Base-by-base conservation (phyloP, 2,113 vertebrate species). In the Shinisaurus crocodilurus region DNA sequence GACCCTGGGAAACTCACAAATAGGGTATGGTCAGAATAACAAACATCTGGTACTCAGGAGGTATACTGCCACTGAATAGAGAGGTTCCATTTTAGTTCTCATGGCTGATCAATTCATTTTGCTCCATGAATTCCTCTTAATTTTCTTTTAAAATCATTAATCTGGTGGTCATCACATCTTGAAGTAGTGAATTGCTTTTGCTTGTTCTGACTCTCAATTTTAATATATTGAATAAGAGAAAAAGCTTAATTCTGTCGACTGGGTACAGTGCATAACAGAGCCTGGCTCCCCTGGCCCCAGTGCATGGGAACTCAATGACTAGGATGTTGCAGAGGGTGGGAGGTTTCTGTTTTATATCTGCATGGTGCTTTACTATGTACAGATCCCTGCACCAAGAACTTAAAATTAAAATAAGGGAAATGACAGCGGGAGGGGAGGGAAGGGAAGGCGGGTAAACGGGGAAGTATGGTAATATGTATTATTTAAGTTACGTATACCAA, bases 11-110 rank as follows among this genome's bases (percentile, higher is more conserved):
- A 87, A 37, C 54, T 57, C 70, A 37, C 7, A 63, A 43, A 87
- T 48, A 82, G n/a, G 37, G 25, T 6, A 6, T 81, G 45, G 43
- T 57, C 5, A 40, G 45, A n/a, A 50, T 34, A 43, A 48, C 4
- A 40, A 25, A 32, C 27, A 13, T 50, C 20, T 63, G 16, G 60
- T 23, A 63, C 20, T 23, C 60, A 63, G 67, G 32, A 76, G 29
- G n/a, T 82, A n/a, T 84, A 37, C n/a, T 85, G 16, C 34, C 20
- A 67, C 43, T 63, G 34, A 50, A 15, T 43, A 82, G 34, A 12
- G 45, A 72, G 29, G 18, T 72, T 89, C 48, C 37, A 43, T 89
- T 82, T 88, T 88, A 88, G 27, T 82, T 72, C 50, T 88, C 7
- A 15, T 9, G 15, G 9, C 40, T 32, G 34, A 57, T 82, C 48